Conservation (phyloP, 2,113 vertebrate genomes). For the Sardina pilchardus region DNA sequence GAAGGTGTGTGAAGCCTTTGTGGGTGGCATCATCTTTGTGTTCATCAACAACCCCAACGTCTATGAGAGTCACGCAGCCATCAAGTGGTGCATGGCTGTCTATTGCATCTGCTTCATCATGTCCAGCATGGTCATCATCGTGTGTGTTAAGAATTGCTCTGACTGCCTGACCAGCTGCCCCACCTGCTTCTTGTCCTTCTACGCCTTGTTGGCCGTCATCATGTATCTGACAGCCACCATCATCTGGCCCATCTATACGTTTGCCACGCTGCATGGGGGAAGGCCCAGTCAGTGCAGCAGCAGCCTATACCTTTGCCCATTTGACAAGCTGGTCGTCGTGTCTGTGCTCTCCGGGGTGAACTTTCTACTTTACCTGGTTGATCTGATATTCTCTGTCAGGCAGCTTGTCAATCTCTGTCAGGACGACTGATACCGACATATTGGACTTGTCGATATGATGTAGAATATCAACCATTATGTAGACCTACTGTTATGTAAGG, state of each 20-base stretch:
- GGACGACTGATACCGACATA: no score
- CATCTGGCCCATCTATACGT: constrained; percentile 87
- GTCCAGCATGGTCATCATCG: constrained; percentile 76
- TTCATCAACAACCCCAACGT: constrained; percentile 69
- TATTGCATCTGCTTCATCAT: constrained; percentile 91
- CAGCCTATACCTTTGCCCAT: constrained; percentile 48
- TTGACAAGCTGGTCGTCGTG: constrained; percentile 78
- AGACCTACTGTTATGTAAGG: no score
- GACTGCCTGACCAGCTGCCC: constrained; percentile 80
- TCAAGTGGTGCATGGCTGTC: constrained; percentile 83
- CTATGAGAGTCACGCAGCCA: constrained; percentile 64
- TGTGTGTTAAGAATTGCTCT: constrained; percentile 84
- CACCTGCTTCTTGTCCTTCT: constrained; percentile 79
- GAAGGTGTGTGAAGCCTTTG: constrained; percentile 87
- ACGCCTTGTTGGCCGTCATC: constrained; percentile 79
- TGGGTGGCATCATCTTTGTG: constrained; percentile 86
- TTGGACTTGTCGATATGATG: no score
- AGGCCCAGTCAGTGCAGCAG: constrained; percentile 26
- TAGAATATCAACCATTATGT: no score
- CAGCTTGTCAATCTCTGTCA: no score
- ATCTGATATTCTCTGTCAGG: constrained; percentile 80
- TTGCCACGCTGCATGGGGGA: constrained; percentile 67
- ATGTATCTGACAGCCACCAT: constrained; percentile 80
- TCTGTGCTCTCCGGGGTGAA: constrained; percentile 80
- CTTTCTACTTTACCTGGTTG: constrained; percentile 82